phyloP scores from a whole-genome alignment of 2,797 vertebrate species.

The Xenops minutus region DNA sequence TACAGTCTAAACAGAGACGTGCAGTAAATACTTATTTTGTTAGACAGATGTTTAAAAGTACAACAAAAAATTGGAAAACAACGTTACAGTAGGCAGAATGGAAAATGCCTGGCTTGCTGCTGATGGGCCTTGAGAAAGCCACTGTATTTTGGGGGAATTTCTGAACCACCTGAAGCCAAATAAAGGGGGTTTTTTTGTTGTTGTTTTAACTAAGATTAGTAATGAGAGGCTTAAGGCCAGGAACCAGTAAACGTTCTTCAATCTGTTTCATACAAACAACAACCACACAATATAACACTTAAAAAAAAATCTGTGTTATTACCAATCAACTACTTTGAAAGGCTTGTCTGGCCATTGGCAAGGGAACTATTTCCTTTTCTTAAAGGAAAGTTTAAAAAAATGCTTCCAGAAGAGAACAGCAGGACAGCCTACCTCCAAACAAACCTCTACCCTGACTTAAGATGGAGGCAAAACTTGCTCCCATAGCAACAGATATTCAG shows the following conservation, averaged over 20 bases:
- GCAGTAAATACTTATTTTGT: conserved; percentile 48
- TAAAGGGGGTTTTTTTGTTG: neutral
- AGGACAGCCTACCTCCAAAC: neutral
- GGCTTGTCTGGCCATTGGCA: neutral
- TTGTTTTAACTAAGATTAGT: neutral
- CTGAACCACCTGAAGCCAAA: neutral
- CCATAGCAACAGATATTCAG: neutral
- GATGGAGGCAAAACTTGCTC: neutral
- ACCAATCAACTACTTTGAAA: neutral
- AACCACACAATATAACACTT: rapidly evolving
- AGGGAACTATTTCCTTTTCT: neutral
- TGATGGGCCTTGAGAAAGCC: neutral
- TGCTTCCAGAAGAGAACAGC: neutral
- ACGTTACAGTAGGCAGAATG: neutral
- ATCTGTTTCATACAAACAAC: neutral
- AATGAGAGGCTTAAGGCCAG: neutral
- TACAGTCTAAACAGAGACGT: conserved; percentile 47
- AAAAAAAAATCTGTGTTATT: neutral
- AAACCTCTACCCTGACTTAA: neutral
- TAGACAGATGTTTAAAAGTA: conserved; percentile 44
- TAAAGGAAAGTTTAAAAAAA: neutral
- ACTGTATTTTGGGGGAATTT: neutral
- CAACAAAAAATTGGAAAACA: conserved; percentile 11
- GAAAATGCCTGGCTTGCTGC: neutral
- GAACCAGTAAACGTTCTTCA: neutral